Evolutionary conservation across 1,140 invertebrate species (phyloP), one percentile per base, ranked within the genome.

Genomic region (Drosophila lacteicornis): DNA sequence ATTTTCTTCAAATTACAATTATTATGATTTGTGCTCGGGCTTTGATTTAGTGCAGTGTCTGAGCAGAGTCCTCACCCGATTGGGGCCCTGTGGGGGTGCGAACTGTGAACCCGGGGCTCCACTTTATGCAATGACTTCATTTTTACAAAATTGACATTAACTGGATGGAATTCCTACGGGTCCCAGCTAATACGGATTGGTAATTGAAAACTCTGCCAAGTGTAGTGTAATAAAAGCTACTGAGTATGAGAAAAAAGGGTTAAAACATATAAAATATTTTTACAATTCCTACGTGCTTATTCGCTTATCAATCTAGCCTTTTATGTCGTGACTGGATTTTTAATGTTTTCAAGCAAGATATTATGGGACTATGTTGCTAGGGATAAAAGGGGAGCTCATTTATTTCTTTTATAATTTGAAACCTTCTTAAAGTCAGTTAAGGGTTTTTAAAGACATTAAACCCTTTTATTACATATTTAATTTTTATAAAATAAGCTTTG

Each of bases 1-100:
- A 90, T 90, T 91, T 90, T 90, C 85, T 90, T 90, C 85, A 90
- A 90, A 90, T 90, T 91, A 90, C 86, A 90, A 90, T 90, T 90
- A 90, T 90, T 85, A 90, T 90, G 85, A 90, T 90, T 90, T 90
- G 85, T 90, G 85, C 85, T 84, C 84, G 70, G 75, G 70, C 75
- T 85, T 85, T 90, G 85, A 88, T 88, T 88, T 88, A 88, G 84
- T 90, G 70, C 56, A 69, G 43, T 61, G 77, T 80, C 85, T 86
- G 65, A 51, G 53, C 84, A 80, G 51, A 43, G 49, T 61, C 33
- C 42, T 50, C 47, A 65, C 67, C 63, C 50, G 45, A 58, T 57
- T 55, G 46, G 43, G 43, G 42, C 47, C 33, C 55, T 50, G 58
- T 55, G 65, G 12, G 7, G 51, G 3, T 58, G 50, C 55, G 65